These are phyloP conservation scores for Macroramphosus scolopax DNA, from an alignment of 2,797 vertebrate genomes.

Conservation along the genomic window DNA sequence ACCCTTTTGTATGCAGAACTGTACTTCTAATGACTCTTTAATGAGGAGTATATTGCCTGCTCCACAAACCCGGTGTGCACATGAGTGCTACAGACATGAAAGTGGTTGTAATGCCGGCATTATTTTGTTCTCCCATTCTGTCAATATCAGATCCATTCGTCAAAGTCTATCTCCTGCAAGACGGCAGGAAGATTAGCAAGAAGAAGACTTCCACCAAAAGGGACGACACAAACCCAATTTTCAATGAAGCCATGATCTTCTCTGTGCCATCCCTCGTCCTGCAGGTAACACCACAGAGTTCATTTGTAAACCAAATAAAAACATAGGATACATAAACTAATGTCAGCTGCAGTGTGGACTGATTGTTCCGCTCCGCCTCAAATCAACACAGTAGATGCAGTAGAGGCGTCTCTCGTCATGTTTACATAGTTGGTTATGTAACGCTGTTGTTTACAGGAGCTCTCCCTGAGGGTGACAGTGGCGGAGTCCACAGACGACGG, in stretches of 20 bases:
- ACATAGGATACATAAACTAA: no score
- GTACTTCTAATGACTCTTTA: constrained; percentile 9
- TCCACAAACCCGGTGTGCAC: background rate
- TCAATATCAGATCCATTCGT: constrained; percentile 88
- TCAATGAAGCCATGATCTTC: constrained; percentile 99
- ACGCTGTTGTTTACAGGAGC: constrained; percentile 78
- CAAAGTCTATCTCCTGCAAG: constrained; percentile 98
- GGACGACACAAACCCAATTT: constrained; percentile 94
- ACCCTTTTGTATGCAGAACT: constrained; percentile 5
- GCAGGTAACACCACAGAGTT: constrained; percentile 74
- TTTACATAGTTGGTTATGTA: constrained; percentile 26
- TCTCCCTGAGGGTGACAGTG: constrained; percentile 93
- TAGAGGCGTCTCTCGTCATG: no score
- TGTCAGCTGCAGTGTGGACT: no score
- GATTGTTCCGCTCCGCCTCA: no score
- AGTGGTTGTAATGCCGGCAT: background rate
- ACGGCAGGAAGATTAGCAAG: constrained; percentile 97
- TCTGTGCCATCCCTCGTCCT: constrained; percentile 92
- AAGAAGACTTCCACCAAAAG: constrained; percentile 95
- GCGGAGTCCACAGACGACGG: constrained; percentile 90
- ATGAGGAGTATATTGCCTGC: constrained; percentile 11
- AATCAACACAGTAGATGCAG: no score
- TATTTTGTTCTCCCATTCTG: background rate
- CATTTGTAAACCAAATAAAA: no score
- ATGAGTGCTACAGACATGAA: no score